Percentiles rank a stretch among this genome's conserved stretches.
phyloP scores from a whole-genome alignment of 2,888 invertebrate species.

The Ochropleura leucogaster region DNA sequence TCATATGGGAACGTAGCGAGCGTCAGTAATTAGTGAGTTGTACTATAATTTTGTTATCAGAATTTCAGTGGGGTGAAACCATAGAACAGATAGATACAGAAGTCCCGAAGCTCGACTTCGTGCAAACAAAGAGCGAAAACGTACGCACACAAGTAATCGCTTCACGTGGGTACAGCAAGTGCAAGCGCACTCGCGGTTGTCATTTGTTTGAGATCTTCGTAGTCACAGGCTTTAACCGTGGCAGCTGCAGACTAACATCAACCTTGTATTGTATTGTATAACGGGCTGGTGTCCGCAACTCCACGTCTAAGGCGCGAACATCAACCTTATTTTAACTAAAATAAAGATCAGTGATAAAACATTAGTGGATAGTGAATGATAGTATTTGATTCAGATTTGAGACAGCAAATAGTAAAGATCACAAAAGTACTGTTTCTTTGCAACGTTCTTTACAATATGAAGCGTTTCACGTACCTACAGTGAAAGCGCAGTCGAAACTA shows the following conservation, averaged over 20 bases:
- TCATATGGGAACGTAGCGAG: constrained; percentile 27
- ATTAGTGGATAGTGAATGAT: too few species aligned
- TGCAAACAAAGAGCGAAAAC: too few species aligned
- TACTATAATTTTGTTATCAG: constrained; percentile 58
- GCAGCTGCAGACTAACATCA: neutral
- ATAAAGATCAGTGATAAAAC: neutral
- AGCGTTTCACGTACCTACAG: neutral
- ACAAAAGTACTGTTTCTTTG: too few species aligned
- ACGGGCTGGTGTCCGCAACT: too few species aligned
- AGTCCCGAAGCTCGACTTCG: neutral
- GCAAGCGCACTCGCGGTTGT: neutral
- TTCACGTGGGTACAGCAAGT: neutral
- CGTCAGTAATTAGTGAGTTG: constrained; percentile 36
- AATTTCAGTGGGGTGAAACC: constrained; percentile 41
- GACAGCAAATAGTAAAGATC: too few species aligned
- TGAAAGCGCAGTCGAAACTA: neutral
- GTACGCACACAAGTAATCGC: neutral
- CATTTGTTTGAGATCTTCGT: neutral
- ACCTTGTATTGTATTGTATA: too few species aligned
- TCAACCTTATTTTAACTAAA: neutral
- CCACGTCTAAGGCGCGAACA: too few species aligned
- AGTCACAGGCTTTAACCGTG: neutral
- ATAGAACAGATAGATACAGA: neutral
- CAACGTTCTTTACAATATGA: too few species aligned
- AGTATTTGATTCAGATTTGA: too few species aligned